Conservation (phyloP, 2,888 invertebrate genomes). For the Pristionchus entomophagus region DNA sequence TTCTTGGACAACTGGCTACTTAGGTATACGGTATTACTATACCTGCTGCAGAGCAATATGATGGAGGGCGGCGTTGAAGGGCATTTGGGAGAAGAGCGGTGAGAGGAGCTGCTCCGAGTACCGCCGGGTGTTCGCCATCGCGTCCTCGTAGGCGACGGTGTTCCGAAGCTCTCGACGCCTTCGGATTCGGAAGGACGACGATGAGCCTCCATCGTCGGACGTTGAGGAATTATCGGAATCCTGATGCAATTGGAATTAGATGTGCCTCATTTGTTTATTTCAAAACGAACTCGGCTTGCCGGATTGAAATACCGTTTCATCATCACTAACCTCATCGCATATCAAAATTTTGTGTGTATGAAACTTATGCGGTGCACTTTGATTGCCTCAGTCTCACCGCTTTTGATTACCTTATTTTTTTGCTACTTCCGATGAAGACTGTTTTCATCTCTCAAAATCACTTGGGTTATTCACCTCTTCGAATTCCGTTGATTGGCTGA, state of each 20-base stretch:
- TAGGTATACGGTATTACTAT: too few relatives aligned
- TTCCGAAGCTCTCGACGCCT: conserved; percentile 48
- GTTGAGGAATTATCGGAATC: conserved; percentile 72
- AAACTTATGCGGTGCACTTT: too few relatives aligned
- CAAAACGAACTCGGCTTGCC: too few relatives aligned
- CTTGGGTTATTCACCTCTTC: conserved; percentile 63
- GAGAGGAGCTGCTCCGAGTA: conserved; percentile 44
- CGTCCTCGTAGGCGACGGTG: conserved; percentile 48
- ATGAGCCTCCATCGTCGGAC: conserved; percentile 63
- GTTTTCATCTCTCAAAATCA: neutral
- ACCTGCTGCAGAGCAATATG: conserved; percentile 50
- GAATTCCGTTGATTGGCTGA: conserved; percentile 66
- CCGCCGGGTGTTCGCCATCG: neutral
- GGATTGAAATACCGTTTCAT: too few relatives aligned
- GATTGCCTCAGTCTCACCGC: too few relatives aligned
- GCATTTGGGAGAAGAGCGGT: conserved; percentile 32
- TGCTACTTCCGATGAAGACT: too few relatives aligned
- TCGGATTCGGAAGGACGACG: conserved; percentile 53
- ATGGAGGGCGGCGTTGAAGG: conserved; percentile 34
- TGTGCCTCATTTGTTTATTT: too few relatives aligned
- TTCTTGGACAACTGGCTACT: too few relatives aligned
- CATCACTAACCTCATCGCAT: too few relatives aligned
- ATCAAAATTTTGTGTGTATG: too few relatives aligned
- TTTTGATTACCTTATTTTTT: too few relatives aligned
- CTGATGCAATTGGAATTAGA: too few relatives aligned